Conservation (phyloP, 2,113 vertebrate species). For the Cephalopholis sonnerati region DNA sequence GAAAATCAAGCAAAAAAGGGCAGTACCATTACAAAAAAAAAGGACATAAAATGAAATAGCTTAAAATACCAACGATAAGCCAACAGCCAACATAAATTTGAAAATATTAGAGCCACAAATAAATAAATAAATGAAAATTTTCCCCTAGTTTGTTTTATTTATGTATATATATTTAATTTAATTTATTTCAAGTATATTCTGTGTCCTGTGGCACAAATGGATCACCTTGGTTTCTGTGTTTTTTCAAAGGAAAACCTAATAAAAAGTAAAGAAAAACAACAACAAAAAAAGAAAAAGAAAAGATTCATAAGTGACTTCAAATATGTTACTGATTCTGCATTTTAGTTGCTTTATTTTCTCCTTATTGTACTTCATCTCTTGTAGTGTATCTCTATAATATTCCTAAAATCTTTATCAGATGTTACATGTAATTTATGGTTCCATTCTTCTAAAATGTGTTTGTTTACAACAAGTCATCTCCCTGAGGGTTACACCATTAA, state of each 20-base stretch:
- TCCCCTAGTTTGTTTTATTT: too few relatives aligned
- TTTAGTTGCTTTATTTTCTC: not conserved
- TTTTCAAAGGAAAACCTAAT: too few relatives aligned
- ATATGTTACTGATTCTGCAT: not conserved
- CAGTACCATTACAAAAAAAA: not conserved
- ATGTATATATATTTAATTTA: too few relatives aligned
- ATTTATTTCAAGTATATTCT: too few relatives aligned
- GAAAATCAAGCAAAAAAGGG: not conserved
- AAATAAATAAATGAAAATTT: too few relatives aligned
- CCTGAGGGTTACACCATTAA: not conserved
- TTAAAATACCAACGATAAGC: not conserved
- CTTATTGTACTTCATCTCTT: not conserved
- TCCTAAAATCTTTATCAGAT: slow-evolving; percentile 17
- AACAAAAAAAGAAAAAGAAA: too few relatives aligned
- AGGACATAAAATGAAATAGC: not conserved
- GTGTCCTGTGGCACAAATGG: too few relatives aligned
- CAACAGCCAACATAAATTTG: not conserved
- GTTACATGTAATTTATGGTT: slow-evolving; percentile 10
- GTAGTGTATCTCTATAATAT: not conserved
- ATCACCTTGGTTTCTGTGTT: too few relatives aligned
- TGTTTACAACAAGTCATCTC: slow-evolving; percentile 31
- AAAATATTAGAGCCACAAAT: not conserved
- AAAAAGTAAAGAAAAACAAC: too few relatives aligned
- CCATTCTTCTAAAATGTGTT: slow-evolving; percentile 16
- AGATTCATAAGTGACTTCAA: not conserved